Base-by-base conservation (phyloP, 2,113 vertebrate species). In the Microcebus ravelobensis region DNA sequence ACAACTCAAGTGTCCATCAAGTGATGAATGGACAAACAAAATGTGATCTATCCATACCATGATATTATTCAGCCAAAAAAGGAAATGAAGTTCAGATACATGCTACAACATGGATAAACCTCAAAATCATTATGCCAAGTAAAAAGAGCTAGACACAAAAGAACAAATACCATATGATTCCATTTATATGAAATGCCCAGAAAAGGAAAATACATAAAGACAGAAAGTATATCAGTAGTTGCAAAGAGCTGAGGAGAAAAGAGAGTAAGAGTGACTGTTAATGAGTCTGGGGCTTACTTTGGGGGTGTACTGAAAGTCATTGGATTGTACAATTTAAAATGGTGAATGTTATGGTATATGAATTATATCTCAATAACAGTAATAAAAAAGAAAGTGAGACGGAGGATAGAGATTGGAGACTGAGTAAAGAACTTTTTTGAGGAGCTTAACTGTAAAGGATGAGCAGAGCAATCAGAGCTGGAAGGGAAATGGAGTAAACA, bases 111-210 rank as follows among this genome's bases (percentile, higher is more conserved):
- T 74, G 67, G 39, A 59, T 61, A 63, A 96, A 71, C 39, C 79
- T 81, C 68, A 65, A 29, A 97, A 63, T 57, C 39, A 90, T 67
- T 42, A 79, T 23, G 8, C 13, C 67, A 52, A 89, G 25, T 90
- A 55, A 97, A 95, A 92, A 23, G 87, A 80, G 65, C 52, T 52
- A 79, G 76, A 52, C 67, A 61, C 31, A 74, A 92, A 93, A 93
- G 42, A 12, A 59, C 61, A 94, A 55, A 42, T 68, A 70, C 34
- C 57, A n/a, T 31, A 67, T 61, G 79, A 45, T 95, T 84, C 39
- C 55, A 71, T 80, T 87, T 79, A 68, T 83, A 39, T 92, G 42
- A 83, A 94, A 83, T 73, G 11, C 52, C 76, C 61, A 73, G 15
- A 79, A 92, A 81, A 61, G 39, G 39, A 25, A 84, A 84, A 93